Conservation (phyloP, 2,113 vertebrate species). For the Nettapus auritus region DNA sequence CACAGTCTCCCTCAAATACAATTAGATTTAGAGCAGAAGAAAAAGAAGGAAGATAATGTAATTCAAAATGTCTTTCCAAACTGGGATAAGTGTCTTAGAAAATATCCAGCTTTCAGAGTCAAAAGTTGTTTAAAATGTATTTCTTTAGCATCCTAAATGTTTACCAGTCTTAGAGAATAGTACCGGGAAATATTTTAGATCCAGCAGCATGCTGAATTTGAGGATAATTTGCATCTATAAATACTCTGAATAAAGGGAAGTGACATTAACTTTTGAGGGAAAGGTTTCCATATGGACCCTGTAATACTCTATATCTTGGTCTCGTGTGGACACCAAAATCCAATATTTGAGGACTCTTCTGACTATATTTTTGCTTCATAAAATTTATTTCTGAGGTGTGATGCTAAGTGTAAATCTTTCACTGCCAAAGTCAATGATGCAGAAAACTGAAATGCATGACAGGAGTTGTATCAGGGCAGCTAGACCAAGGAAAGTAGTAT, state of each 20-base stretch:
- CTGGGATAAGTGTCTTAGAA: neutral
- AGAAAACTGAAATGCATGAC: neutral
- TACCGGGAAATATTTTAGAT: neutral
- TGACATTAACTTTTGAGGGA: neutral
- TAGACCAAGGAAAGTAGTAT: neutral
- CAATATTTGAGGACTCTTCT: neutral
- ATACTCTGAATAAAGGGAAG: neutral
- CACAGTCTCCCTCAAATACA: neutral
- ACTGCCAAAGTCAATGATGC: neutral
- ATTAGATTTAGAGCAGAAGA: neutral
- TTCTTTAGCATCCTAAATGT: neutral
- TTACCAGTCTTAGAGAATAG: neutral
- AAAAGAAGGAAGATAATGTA: neutral
- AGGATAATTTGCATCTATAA: neutral
- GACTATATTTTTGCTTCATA: neutral
- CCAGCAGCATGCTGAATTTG: neutral
- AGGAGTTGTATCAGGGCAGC: neutral
- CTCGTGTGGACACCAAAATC: neutral
- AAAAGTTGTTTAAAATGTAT: neutral
- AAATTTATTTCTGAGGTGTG: neutral
- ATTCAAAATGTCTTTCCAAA: neutral
- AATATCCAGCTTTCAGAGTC: neutral
- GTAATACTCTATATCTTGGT: neutral
- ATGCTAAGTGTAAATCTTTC: neutral
- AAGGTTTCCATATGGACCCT: neutral